Percentiles rank a stretch among this genome's conserved stretches.
phyloP scores from a whole-genome alignment of 1,140 invertebrate species.

The Macrostomum lignano region DNA sequence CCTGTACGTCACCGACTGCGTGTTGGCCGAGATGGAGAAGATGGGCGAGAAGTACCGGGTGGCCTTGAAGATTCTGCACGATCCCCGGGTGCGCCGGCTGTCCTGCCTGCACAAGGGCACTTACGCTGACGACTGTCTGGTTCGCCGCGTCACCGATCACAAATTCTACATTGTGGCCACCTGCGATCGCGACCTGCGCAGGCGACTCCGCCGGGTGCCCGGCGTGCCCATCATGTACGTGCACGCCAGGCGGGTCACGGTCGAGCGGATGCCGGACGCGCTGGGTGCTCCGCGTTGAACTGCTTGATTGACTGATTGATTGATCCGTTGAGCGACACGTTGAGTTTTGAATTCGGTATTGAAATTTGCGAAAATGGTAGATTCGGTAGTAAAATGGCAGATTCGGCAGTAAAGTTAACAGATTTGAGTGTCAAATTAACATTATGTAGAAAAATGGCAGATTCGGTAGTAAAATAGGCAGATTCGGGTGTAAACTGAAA shows the following conservation, averaged over 20 bases:
- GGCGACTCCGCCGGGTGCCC: conserved; percentile 80
- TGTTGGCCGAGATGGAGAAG: conserved; percentile 89
- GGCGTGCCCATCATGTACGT: conserved; percentile 93
- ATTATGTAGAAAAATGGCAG: too few relatives aligned
- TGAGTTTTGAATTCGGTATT: too few relatives aligned
- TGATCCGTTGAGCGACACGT: too few relatives aligned
- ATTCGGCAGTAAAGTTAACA: too few relatives aligned
- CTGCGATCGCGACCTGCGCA: conserved; percentile 84
- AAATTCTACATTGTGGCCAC: conserved; percentile 98
- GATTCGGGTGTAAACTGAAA: too few relatives aligned
- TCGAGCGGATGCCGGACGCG: conserved; percentile 85
- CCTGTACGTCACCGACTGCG: conserved; percentile 91
- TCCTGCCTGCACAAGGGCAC: conserved; percentile 85
- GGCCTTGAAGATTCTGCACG: conserved; percentile 77
- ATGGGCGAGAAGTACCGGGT: conserved; percentile 74
- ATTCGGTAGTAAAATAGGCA: too few relatives aligned
- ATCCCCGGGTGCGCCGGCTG: conserved; percentile 65
- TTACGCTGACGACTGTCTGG: conserved; percentile 93
- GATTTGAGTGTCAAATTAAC: too few relatives aligned
- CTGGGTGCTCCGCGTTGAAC: background rate
- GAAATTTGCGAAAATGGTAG: too few relatives aligned
- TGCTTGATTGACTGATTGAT: too few relatives aligned
- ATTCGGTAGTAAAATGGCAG: too few relatives aligned
- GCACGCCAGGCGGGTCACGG: background rate
- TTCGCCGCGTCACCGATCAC: conserved; percentile 74